Conservation (phyloP, 2,113 vertebrate species). For the Tricholaema leucomelas region DNA sequence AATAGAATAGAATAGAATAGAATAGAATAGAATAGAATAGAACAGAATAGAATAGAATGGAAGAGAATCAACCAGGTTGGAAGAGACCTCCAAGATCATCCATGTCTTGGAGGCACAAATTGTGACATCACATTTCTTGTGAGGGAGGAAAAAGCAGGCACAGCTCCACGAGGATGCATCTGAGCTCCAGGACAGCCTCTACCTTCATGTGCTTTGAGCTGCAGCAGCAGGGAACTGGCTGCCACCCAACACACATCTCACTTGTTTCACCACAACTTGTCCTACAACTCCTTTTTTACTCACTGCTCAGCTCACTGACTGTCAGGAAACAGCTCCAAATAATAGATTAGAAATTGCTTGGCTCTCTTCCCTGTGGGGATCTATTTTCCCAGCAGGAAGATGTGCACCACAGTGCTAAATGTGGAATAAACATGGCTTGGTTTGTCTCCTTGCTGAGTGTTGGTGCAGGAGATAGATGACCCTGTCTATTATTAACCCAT, state of each 20-base stretch:
- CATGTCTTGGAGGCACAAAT: neutral
- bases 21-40: too few species aligned
- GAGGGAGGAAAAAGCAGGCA: neutral
- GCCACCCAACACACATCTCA: neutral
- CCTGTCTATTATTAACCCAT: neutral
- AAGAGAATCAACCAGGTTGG: too few species aligned
- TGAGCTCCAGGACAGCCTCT: neutral
- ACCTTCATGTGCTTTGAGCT: neutral
- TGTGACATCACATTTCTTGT: neutral
- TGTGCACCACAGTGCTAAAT: rapidly evolving
- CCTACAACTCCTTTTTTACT: neutral
- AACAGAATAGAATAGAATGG: too few species aligned
- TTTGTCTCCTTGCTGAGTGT: neutral
- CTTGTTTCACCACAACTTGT: neutral
- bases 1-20: too few species aligned
- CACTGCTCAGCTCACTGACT: neutral
- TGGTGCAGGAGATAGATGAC: neutral
- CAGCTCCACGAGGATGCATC: rapidly evolving
- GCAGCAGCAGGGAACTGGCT: neutral
- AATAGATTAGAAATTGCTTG: neutral
- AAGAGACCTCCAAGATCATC: too few species aligned
- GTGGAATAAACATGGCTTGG: neutral
- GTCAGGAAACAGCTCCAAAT: neutral
- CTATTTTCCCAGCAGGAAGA: neutral
- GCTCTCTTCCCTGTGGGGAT: neutral